Evolutionary conservation across 2,113 vertebrate species (phyloP).

Genomic region (Notarius quadriscutis): DNA sequence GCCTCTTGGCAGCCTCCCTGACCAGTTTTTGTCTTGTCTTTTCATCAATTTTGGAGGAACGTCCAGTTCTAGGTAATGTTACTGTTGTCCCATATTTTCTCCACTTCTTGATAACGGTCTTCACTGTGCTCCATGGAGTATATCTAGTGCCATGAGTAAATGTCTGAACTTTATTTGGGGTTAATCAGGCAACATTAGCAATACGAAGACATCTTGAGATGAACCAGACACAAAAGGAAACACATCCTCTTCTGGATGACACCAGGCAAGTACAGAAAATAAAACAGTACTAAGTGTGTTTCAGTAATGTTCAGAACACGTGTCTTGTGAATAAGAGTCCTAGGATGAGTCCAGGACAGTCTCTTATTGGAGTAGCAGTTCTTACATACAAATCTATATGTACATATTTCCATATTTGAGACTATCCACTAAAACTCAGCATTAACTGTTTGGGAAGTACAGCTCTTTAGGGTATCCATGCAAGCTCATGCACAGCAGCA

Average conservation of each 20-base stretch:
- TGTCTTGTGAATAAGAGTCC: background rate
- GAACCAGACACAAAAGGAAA: background rate
- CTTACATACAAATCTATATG: background rate
- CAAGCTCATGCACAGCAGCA: background rate
- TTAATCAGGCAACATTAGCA: background rate
- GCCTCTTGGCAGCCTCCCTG: too few relatives aligned
- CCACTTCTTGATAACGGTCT: too few relatives aligned
- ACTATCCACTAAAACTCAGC: background rate
- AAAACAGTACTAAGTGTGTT: background rate
- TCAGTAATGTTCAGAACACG: background rate
- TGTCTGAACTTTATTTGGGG: too few relatives aligned
- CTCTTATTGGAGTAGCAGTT: background rate
- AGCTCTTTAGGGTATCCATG: background rate
- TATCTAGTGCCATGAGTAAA: too few relatives aligned
- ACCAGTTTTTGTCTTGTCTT: too few relatives aligned
- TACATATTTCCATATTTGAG: background rate
- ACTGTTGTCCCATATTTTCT: too few relatives aligned
- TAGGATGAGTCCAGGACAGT: background rate
- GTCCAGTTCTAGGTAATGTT: too few relatives aligned
- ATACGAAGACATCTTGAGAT: background rate
- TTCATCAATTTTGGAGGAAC: too few relatives aligned
- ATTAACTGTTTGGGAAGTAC: background rate
- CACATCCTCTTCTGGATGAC: background rate
- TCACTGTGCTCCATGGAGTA: too few relatives aligned
- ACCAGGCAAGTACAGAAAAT: background rate